These are phyloP conservation scores for Leuctra nigra DNA, from an alignment of 2,888 invertebrate genomes.

Conservation along the genomic window DNA sequence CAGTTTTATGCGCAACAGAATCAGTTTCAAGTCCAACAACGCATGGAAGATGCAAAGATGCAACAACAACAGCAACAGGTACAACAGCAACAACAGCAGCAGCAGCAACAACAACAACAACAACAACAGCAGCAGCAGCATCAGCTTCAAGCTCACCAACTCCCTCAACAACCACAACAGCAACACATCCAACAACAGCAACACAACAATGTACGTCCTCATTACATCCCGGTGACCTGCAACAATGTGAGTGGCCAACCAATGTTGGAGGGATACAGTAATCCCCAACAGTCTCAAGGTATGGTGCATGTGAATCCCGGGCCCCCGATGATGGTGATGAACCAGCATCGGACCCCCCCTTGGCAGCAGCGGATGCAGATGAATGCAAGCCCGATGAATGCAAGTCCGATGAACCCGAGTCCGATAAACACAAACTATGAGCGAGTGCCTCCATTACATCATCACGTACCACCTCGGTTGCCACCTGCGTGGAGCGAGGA, in stretches of 20 bases:
- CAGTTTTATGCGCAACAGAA: conserved; percentile 22
- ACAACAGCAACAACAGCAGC: conserved; percentile 33
- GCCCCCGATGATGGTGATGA: conserved; percentile 5
- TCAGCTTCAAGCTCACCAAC: conserved; percentile 21
- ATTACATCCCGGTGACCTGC: conserved; percentile 2
- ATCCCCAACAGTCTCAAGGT: not conserved
- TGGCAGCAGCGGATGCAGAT: conserved; percentile 32
- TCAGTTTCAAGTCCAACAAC: conserved; percentile 22
- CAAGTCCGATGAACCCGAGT: not conserved
- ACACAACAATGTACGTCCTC: conserved; percentile 33
- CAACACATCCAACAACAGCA: conserved; percentile 33
- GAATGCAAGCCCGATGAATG: conserved; percentile 37
- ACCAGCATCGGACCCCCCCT: conserved; percentile 25
- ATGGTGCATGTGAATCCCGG: not conserved
- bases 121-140: conserved; percentile 30
- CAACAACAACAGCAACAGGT: conserved; percentile 28
- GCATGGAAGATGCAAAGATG: no score
- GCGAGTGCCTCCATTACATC: conserved; percentile 65
- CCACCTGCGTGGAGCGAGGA: conserved; percentile 50
- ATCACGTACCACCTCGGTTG: conserved; percentile 51
- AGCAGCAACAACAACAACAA: conserved; percentile 32
- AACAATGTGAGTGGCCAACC: conserved; percentile 13
- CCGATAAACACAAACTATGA: conserved; percentile 43
- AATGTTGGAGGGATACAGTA: not conserved
- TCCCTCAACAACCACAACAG: conserved; percentile 35